Evolutionary conservation across 2,797 vertebrate species (phyloP), one percentile per base, ranked within the genome.

Genomic region (Xiphophorus birchmanni): DNA sequence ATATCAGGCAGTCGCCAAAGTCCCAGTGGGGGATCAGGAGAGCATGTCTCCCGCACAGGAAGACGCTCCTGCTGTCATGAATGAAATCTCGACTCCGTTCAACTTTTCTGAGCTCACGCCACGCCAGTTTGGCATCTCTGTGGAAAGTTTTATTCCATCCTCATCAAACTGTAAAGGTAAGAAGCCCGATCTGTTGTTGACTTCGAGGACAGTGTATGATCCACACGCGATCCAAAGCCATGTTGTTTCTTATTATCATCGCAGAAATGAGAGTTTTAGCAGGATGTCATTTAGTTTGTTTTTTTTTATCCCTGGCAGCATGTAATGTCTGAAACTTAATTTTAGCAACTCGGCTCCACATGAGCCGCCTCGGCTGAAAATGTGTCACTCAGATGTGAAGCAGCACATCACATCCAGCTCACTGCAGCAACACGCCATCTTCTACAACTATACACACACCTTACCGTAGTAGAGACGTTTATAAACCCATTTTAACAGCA

Each of bases 111-210:
- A 78, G 32, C 84, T 95, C 50, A 95, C 94, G 10, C 90, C 94
- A 0, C 78, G 48, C 80, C 87, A 93, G 74, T 95, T 96, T 85
- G 95, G 96, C 44, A 96, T 96, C 74, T 94, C 94, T 63, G 67
- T 85, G 12, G 80, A 93, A 56, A 96, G 96, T 83, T 96, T 96
- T 72, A 87, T 82, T 21, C 88, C 93, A 2, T 80, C 86, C 37
- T 73, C 69, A 23, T 73, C 87, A 58, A 84, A 86, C 52, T 47
- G 8, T 45, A 95, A 95, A 94, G 95, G 96, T 96, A 76, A 93
- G 32, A 42, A 13, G 42, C 8, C 58, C 7, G 21, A 7, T 12
- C 32, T 52, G 35, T 13, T 9, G 50, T 15, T 12, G 1, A 26
- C 26, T 71, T 1, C 2, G 13, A 13, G 1, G 63, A 40, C 10